Base-by-base conservation (phyloP, 2,113 vertebrate genomes). In the Calyptommatus sinebrachiatus region DNA sequence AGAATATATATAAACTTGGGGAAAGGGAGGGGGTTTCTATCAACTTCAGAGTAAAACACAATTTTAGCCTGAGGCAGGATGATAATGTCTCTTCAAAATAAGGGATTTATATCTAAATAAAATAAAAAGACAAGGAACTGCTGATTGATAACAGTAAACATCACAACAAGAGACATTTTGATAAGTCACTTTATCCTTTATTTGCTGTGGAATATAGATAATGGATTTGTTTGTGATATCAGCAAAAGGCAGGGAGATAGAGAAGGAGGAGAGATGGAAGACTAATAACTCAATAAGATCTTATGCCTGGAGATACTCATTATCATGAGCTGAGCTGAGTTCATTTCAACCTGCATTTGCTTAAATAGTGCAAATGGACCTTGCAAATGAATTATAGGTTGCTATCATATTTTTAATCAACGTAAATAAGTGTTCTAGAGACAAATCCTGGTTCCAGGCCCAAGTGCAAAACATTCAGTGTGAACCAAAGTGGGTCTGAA, bases 81-180 rank as follows among this genome's bases (percentile, higher is more conserved):
- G 1, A 84, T 83, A 76, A 68, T 63, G 1, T 63, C 41, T 80
- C 45, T 85, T 88, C 24, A 80, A 83, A 86, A 84, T 29, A 83
- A 87, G 28, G 0, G 1, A 0, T 79, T 89, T 83, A 29, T 72
- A 85, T 67, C 0, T 84, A 72, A 87, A 85, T 88, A 24, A 89
- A 86, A 88, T 26, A 66, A 87, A 91, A 88, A 26, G 3, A 11
- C 65, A 77, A 65, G 81, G 86, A 85, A 1, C 5, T 71, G 67
- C 8, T 82, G 50, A 88, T 7, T 86, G 62, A 82, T 82, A 76
- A 84, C 4, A 72, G 5, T 57, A 86, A 90, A 78, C 9, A 78
- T 76, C 1, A 68, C 1, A 11, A 82, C 77, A 77, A 83, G 22
- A 88, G n/a, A 80, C 2, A 65, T 84, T 90, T 86, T 92, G 26